A percentile compares a stretch with the other conserved stretches of the same genome.
Conservation (phyloP, 2,113 vertebrate genomes). For the Aix galericulata region DNA sequence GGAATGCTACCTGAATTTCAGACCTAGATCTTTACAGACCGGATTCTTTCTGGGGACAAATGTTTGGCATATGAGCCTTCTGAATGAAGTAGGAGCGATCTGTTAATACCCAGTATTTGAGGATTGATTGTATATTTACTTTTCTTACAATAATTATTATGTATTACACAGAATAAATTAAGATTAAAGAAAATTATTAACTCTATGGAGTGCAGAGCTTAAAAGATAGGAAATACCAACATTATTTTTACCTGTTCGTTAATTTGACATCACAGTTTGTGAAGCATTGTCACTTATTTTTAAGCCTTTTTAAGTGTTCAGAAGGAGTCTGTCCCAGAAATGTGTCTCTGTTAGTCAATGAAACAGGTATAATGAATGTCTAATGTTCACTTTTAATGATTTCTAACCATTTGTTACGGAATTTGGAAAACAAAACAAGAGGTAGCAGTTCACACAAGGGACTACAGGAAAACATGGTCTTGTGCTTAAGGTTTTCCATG, state of each 20-base stretch:
- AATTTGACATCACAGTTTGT: not conserved
- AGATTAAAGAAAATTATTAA: not conserved
- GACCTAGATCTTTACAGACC: not conserved
- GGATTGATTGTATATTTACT: not conserved
- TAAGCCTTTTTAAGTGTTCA: not conserved
- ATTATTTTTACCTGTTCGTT: not conserved
- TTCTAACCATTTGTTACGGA: not conserved
- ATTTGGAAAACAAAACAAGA: not conserved
- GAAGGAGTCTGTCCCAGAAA: not conserved
- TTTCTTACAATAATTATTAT: not conserved
- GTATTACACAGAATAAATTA: not conserved
- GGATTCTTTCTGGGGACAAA: not conserved
- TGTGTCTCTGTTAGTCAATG: not conserved
- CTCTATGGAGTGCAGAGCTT: not conserved
- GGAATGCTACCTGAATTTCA: not conserved
- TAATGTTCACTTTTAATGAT: not conserved
- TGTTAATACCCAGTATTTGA: not conserved
- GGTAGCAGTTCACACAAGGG: not conserved
- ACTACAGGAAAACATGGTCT: not conserved
- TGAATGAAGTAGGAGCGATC: not conserved
- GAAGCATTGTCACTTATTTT: not conserved
- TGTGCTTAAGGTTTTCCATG: not conserved
- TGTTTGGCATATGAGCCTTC: not conserved
- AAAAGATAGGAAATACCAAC: not conserved
- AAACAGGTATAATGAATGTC: not conserved